Base-by-base conservation (phyloP, 2,797 vertebrate species). In the Enteromius afrohamiltoni region DNA sequence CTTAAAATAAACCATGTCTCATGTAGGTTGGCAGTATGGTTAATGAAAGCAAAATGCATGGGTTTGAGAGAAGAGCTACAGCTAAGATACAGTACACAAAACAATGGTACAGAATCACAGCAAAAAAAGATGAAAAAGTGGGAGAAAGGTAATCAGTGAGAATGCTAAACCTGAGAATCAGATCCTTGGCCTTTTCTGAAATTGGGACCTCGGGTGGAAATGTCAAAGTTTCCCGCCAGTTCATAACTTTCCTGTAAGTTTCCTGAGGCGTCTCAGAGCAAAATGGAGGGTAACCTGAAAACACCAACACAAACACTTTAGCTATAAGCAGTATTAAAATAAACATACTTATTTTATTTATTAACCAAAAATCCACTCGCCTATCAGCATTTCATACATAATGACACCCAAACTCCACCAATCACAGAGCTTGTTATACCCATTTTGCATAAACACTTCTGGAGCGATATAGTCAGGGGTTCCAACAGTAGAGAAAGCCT, bases 191-290 rank as follows among this genome's bases (percentile, higher is more conserved):
- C 94, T 97, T 99, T 91, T 99, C 98, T 21, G 98, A 99, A 88
- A 99, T 96, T 4, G 98, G 98, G 88, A 99, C 98, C 91, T 99
- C 98, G 21, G 98, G 98, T 74, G 98, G 98, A 87, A 99, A 99
- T 10, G 91, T 97, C 49, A 99, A 90, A 0, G 98, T 99, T 92
- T 99, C 98, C 89, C 97, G 93, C 98, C 98, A 99, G 90, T 99
- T 99, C 98, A 99, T 99, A 86, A 99, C 98, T 86, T 99, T 99
- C 90, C 98, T 97, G 23, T 99, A 99, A 0, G 98, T 99, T 91
- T 99, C 98, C 89, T 99, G 98, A 84, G 98, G 98, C 1, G 98
- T 99, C 94, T 99, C 98, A 0, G 98, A 99, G 92, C 98, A 99
- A 93, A 99, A 99, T 0, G 98, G 98, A 47, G 98, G 98, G 84